phyloP scores from a whole-genome alignment of 92 coral and sea anemone species.

The Diadumene lineata region DNA sequence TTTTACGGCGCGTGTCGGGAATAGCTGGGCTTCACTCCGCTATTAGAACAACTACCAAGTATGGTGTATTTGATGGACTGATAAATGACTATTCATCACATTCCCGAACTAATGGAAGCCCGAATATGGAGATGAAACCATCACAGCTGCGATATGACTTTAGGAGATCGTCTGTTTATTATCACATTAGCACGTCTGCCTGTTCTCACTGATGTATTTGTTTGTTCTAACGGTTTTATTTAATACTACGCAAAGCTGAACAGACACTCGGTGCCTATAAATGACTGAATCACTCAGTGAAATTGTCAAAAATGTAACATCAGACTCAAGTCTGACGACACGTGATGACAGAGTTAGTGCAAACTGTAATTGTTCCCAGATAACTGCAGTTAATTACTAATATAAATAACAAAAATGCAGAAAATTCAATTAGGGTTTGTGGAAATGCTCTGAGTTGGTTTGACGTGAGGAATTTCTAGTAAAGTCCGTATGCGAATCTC shows the following conservation, averaged over 20 bases:
- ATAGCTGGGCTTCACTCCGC: not conserved
- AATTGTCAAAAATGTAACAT: constrained; percentile 31
- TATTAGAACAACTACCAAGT: not conserved
- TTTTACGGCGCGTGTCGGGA: not conserved
- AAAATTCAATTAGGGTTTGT: constrained; percentile 17
- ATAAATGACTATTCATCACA: constrained; percentile 5
- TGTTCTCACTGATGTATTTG: constrained; percentile 16
- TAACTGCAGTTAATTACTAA: not conserved
- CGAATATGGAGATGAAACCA: constrained; percentile 2
- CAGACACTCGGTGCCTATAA: not conserved
- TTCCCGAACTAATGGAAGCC: not conserved
- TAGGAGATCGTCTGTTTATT: not conserved
- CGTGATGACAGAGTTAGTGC: constrained; percentile 23
- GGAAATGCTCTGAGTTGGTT: not conserved
- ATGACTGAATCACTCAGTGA: constrained; percentile 22
- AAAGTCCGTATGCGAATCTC: constrained; percentile 12
- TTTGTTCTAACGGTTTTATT: constrained; percentile 47
- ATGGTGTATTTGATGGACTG: constrained; percentile 1
- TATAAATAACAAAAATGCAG: constrained; percentile 10
- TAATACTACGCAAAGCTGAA: too few species aligned
- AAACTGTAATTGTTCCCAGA: constrained; percentile 19
- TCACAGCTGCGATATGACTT: not conserved
- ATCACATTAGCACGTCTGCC: constrained; percentile 16
- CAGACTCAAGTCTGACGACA: constrained; percentile 10
- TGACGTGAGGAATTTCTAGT: constrained; percentile 13